These are phyloP conservation scores for Argya squamiceps DNA, from an alignment of 2,797 vertebrate genomes.

Conservation along the genomic window DNA sequence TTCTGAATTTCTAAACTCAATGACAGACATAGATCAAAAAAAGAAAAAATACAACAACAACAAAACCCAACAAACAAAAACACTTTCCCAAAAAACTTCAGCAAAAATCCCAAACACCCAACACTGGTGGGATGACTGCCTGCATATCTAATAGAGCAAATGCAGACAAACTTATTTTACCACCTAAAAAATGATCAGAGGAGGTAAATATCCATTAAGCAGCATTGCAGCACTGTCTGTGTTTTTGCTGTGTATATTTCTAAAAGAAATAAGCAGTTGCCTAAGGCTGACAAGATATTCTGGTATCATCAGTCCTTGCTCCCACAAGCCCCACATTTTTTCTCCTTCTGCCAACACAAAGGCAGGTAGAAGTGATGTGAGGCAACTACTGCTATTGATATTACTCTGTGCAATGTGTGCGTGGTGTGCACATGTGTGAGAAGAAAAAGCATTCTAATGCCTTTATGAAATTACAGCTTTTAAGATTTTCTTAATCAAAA, in stretches of 20 bases:
- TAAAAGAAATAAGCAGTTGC: background rate
- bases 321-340: background rate
- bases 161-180: background rate
- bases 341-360: background rate
- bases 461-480: background rate
- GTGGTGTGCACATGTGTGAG: too few relatives aligned
- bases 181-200: background rate
- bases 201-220: background rate
- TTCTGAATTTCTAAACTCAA: background rate
- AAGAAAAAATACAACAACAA: background rate
- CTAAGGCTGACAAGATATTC: background rate
- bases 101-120: background rate
- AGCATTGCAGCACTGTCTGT: background rate
- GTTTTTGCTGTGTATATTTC: background rate
- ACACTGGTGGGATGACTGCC: background rate
- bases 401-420: background rate
- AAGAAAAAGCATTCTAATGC: background rate
- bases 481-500: background rate
- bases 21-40: background rate
- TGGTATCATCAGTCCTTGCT: background rate
- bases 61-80: too few relatives aligned
- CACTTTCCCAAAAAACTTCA: rapidly evolving
- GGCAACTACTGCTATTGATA: background rate
- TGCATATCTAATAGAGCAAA: background rate
- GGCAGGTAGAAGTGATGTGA: background rate